Evolutionary conservation across 2,888 invertebrate species (phyloP).

Genomic region (Nephrocerus scutellatus): DNA sequence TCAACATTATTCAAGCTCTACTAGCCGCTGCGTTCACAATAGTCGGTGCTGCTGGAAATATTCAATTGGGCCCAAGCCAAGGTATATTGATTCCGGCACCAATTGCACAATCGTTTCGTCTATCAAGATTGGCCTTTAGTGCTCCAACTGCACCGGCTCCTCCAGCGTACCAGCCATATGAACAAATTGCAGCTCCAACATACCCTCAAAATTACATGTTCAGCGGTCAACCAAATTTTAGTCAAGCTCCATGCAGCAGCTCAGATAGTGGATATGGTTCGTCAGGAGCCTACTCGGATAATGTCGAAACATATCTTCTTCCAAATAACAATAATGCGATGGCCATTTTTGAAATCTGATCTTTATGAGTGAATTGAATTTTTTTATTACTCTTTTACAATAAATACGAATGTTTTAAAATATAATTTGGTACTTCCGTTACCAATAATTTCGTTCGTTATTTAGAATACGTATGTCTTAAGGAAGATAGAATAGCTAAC

Average conservation of each 20-base stretch:
- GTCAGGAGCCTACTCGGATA: constrained; percentile 37
- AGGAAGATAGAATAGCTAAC: no score
- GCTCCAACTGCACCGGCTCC: constrained; percentile 21
- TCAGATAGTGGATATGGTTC: no score
- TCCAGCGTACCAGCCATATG: constrained; percentile 12
- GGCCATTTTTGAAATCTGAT: no score
- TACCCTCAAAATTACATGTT: constrained; percentile 40
- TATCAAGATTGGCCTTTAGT: constrained; percentile 30
- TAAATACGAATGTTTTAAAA: no score
- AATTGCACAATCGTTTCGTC: constrained; percentile 34
- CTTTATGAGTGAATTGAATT: no score
- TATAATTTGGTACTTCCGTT: no score
- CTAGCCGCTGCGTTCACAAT: constrained; percentile 7
- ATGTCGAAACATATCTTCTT: constrained; percentile 32
- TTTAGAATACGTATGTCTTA: no score
- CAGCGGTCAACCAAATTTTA: constrained; percentile 38
- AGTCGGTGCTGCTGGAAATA: constrained; percentile 25
- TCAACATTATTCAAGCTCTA: constrained; percentile 22
- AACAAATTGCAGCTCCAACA: constrained; percentile 30
- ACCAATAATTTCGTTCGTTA: no score
- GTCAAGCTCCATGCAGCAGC: constrained; percentile 36
- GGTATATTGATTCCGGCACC: constrained; percentile 40
- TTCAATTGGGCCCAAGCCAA: constrained; percentile 36
- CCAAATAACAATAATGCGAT: no score
- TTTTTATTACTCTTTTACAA: no score